Percentiles rank a stretch among this genome's conserved stretches.
Conservation (phyloP, 2,113 vertebrate species). For the Regulus satrapa region DNA sequence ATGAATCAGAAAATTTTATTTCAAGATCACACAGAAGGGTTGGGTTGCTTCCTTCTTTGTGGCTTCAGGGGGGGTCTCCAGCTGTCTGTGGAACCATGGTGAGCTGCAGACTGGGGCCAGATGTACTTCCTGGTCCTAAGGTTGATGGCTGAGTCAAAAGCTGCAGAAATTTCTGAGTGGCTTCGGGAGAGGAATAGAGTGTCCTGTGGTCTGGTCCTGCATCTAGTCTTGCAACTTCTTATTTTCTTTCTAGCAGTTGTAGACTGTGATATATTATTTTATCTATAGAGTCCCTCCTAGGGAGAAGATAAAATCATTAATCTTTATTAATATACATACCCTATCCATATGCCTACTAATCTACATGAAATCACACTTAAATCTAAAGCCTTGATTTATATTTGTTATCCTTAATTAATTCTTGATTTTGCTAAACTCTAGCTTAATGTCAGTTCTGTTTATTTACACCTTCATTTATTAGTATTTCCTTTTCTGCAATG, state of each 20-base stretch:
- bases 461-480: neutral
- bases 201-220: rapidly evolving
- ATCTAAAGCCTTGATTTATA: neutral
- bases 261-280: neutral
- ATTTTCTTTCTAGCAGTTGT: neutral
- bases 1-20: neutral
- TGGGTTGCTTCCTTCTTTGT: neutral
- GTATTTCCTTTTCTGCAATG: neutral
- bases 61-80: neutral
- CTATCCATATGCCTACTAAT: neutral
- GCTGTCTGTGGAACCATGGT: neutral
- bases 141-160: rapidly evolving
- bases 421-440: neutral
- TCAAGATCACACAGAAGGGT: neutral
- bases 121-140: too few relatives aligned
- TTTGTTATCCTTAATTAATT: neutral
- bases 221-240: neutral
- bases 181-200: rapidly evolving
- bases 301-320: neutral
- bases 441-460: neutral
- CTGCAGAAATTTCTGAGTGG: neutral
- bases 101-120: rapidly evolving
- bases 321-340: neutral
- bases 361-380: neutral
- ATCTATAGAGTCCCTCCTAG: neutral